Conservation (phyloP, 2,888 invertebrate species). For the Amblyteles armatorius region DNA sequence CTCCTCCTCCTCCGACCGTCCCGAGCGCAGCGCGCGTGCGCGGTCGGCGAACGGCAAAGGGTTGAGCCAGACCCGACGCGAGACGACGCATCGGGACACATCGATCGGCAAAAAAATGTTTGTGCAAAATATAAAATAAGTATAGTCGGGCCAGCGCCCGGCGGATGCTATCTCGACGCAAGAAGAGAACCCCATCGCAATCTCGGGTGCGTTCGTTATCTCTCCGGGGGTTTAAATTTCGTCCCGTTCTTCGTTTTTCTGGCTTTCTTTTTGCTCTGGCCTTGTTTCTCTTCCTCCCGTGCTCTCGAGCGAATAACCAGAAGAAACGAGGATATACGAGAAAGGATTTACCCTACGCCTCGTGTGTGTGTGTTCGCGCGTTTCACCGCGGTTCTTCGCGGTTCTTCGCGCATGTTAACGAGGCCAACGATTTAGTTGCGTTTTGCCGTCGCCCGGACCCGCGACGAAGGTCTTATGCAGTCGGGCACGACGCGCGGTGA, state of each 20-base stretch:
- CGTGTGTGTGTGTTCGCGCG: not conserved
- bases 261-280: not conserved
- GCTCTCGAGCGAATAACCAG: constrained; percentile 5
- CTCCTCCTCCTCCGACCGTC: constrained; percentile 21
- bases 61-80: not conserved
- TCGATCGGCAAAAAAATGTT: constrained; percentile 39
- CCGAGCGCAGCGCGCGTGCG: constrained; percentile 17
- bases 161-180: constrained; percentile 12
- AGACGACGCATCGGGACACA: constrained; percentile 26
- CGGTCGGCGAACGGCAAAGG: constrained; percentile 33
- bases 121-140: constrained; percentile 52
- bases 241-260: constrained; percentile 12
- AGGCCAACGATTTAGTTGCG: constrained; percentile 58
- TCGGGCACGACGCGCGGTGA: not conserved
- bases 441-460: constrained; percentile 32
- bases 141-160: not conserved
- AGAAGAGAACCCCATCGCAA: not conserved
- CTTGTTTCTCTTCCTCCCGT: too few relatives aligned
- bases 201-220: constrained; percentile 9
- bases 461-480: constrained; percentile 18
- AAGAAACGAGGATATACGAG: constrained; percentile 26
- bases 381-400: constrained; percentile 4
- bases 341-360: not conserved
- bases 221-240: constrained; percentile 14
- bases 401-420: constrained; percentile 48